phyloP scores from a whole-genome alignment of 1,140 invertebrate genomes.

The Aphidius ervi region DNA sequence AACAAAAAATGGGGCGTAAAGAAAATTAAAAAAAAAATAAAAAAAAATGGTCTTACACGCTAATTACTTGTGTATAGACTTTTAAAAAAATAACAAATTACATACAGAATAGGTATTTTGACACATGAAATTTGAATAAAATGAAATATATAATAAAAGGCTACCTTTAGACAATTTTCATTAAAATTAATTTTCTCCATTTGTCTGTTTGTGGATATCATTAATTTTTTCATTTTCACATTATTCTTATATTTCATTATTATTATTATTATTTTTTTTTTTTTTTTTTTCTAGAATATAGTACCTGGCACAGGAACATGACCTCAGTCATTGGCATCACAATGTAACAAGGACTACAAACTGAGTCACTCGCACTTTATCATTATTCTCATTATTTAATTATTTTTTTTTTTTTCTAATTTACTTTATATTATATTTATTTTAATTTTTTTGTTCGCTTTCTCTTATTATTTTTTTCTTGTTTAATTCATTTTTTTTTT shows the following conservation, averaged over 20 bases:
- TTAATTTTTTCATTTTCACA: background rate
- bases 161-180: background rate
- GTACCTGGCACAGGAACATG: slow-evolving; percentile 57
- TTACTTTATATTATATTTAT: slow-evolving; percentile 24
- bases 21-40: slow-evolving; percentile 22
- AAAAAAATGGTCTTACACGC: slow-evolving; percentile 33
- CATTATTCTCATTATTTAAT: background rate
- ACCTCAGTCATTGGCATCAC: slow-evolving; percentile 55
- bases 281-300: slow-evolving; percentile 48
- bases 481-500: slow-evolving; percentile 24
- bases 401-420: background rate
- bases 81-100: slow-evolving; percentile 56
- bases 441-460: background rate
- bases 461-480: background rate
- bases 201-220: background rate
- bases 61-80: slow-evolving; percentile 49
- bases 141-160: slow-evolving; percentile 14
- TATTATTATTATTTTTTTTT: slow-evolving; percentile 20
- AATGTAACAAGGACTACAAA: slow-evolving; percentile 53
- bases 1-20: background rate
- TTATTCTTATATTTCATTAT: slow-evolving; percentile 15
- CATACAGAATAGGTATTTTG: slow-evolving; percentile 42
- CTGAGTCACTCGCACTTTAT: slow-evolving; percentile 42
- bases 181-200: background rate
- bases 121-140: slow-evolving; percentile 35